phyloP scores from a whole-genome alignment of 2,888 invertebrate species.

The Bombyx huttoni region DNA sequence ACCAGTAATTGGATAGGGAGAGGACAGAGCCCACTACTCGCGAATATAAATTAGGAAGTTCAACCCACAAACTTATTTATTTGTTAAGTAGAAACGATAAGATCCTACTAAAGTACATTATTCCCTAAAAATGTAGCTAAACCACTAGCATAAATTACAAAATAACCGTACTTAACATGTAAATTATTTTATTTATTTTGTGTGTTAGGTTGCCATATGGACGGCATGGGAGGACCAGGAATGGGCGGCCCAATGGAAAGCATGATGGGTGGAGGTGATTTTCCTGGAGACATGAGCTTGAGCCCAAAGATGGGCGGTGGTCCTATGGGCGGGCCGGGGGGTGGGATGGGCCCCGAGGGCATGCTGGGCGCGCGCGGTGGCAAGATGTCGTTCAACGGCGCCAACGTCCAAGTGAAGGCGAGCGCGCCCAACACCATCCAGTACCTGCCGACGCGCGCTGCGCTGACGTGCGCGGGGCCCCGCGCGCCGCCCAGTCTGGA shows the following conservation, averaged over 20 bases:
- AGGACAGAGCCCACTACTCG: too few relatives aligned
- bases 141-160: too few relatives aligned
- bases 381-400: slow-evolving; percentile 72
- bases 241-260: slow-evolving; percentile 68
- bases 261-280: slow-evolving; percentile 67
- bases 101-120: too few relatives aligned
- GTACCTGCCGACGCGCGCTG: slow-evolving; percentile 96
- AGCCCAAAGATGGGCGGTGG: slow-evolving; percentile 78
- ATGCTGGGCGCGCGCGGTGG: slow-evolving; percentile 78
- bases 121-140: too few relatives aligned
- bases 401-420: slow-evolving; percentile 93
- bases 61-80: too few relatives aligned
- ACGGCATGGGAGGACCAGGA: slow-evolving; percentile 62
- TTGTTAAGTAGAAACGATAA: too few relatives aligned
- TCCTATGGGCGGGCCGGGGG: slow-evolving; percentile 67
- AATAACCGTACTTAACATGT: neutral
- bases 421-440: slow-evolving; percentile 98
- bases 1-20: too few relatives aligned
- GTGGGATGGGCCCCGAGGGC: slow-evolving; percentile 66
- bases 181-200: neutral
- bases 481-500: slow-evolving; percentile 90
- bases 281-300: slow-evolving; percentile 69
- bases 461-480: slow-evolving; percentile 79
- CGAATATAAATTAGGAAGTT: too few relatives aligned
- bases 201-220: slow-evolving; percentile 62